Evolutionary conservation across 2,888 invertebrate species (phyloP).

Genomic region (Erannis defoliaria): DNA sequence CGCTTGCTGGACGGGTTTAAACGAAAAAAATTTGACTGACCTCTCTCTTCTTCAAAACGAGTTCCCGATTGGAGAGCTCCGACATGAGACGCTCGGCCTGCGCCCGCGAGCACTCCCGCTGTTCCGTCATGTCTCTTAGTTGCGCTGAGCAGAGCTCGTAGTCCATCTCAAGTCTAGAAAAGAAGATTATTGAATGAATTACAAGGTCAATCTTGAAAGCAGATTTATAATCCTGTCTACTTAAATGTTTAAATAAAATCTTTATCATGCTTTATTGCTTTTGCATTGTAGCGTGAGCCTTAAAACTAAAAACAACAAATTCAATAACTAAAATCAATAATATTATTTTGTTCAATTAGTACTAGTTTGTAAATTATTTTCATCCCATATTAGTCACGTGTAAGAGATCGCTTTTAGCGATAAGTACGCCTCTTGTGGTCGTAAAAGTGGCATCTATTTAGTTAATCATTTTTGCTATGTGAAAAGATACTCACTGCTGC

Average conservation of each 20-base stretch:
- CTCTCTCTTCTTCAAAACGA: conserved; percentile 84
- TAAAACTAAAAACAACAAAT: too few species aligned
- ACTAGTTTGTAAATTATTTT: too few species aligned
- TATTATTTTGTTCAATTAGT: too few species aligned
- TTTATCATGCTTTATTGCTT: too few species aligned
- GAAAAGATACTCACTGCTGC: conserved; percentile 79
- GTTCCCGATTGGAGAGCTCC: conserved; percentile 76
- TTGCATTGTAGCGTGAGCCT: too few species aligned
- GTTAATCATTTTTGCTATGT: too few species aligned
- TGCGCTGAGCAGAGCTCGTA: conserved; percentile 87
- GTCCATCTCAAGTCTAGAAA: conserved; percentile 86
- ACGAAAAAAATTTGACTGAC: conserved; percentile 55
- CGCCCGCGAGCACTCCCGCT: conserved; percentile 82
- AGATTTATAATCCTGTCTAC: neutral
- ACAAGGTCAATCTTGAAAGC: neutral
- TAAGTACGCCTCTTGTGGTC: too few species aligned
- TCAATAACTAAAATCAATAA: too few species aligned
- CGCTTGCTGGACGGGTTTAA: too few species aligned
- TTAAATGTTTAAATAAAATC: neutral
- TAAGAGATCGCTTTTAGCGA: too few species aligned
- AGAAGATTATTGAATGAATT: too few species aligned
- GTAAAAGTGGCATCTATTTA: neutral
- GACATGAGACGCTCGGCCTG: conserved; percentile 78
- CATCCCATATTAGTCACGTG: too few species aligned
- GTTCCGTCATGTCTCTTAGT: conserved; percentile 87